Base-by-base conservation (phyloP, 2,797 vertebrate species). In the Trachurus trachurus region DNA sequence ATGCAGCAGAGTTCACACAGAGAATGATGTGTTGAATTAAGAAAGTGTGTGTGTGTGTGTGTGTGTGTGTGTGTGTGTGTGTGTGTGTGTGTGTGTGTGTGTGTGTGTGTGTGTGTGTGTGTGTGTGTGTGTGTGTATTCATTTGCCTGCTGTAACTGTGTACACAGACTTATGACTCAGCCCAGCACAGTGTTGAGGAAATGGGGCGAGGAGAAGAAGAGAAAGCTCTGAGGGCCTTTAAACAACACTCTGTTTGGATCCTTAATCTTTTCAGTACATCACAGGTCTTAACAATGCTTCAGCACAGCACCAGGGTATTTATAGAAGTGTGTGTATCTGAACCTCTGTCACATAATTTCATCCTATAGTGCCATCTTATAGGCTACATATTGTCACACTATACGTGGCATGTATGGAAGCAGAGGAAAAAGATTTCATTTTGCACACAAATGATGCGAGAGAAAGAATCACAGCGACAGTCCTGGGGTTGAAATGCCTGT, bases 221-320 rank as follows among this genome's bases (percentile, higher is more conserved):
- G 6, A 76, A 79, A 49, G 40, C 67, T 40, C 64, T 52, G 50
- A 54, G 50, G 68, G 52, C 37, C 56, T 72, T 34, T 52, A 52
- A 63, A 71, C 19, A 74, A 74, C 47, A 66, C 53, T 74, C 78
- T 67, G 60, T 72, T 62, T 62, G 66, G 63, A 64, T 67, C 34
- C 16, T 54, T 75, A 50, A 75, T 72, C 21, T 65, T 66, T 73
- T 50, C 16, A 26, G 19, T 42, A 60, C 19, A 49, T 52, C 29
- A 12, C 7, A 61, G 29, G 22, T 57, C 26, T 62, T 34, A 34
- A 34, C 39, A 13, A 10, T 10, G 15, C 71, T 56, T 64, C 26
- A 71, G 15, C 16, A 59, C 12, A 21, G 11, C 5, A 13, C 13
- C 26, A 31, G 16, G 22, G 56, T 65, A 47, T 62, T 40, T 70